These are phyloP conservation scores for Hemiprocne comata DNA, from an alignment of 2,113 vertebrate genomes.

Conservation along the genomic window DNA sequence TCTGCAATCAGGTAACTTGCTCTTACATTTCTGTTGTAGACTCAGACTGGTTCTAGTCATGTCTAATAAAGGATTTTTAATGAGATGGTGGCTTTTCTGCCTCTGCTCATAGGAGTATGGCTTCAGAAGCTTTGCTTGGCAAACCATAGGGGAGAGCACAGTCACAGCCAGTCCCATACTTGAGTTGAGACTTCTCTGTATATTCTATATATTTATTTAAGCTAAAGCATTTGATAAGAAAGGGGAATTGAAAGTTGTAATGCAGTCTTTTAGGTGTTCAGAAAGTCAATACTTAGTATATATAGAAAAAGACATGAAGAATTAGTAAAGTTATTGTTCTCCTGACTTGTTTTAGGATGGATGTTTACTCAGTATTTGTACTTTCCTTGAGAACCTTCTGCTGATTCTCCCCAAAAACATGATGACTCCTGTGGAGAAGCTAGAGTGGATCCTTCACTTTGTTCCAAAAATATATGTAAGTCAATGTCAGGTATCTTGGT, in stretches of 20 bases:
- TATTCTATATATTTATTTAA: background rate
- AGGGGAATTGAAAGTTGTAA: background rate
- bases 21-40: background rate
- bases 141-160: background rate
- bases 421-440: background rate
- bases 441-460: background rate
- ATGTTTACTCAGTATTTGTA: fast-evolving
- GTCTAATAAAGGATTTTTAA: background rate
- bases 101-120: background rate
- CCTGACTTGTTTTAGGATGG: background rate
- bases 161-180: background rate
- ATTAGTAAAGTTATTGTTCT: background rate
- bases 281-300: background rate
- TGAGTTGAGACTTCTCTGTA: background rate
- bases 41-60: background rate
- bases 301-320: background rate
- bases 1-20: background rate
- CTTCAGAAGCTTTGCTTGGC: background rate
- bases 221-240: background rate
- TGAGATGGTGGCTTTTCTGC: background rate
- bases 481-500: background rate
- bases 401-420: background rate
- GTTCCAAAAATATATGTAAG: background rate
- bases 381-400: background rate
- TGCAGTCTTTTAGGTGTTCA: background rate